Base-by-base conservation (phyloP, 2,113 vertebrate genomes). In the human (Homo sapiens) region DNA sequence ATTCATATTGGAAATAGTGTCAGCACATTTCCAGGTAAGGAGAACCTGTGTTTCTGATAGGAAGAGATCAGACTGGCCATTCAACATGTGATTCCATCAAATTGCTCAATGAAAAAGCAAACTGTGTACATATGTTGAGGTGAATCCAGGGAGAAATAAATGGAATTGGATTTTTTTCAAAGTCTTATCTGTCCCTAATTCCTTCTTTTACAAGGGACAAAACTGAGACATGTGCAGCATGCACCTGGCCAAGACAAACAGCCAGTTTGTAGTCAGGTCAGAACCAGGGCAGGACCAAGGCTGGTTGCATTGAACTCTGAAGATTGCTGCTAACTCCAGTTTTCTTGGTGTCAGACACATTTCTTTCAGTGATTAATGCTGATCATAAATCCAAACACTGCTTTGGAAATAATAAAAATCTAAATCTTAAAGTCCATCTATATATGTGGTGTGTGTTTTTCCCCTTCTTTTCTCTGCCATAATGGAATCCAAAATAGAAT, bases 391-490 rank as follows among this genome's bases (percentile, higher is more conserved):
- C 88, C 83, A 92, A 91, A 79, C 8, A 45, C 5, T 91, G 83
- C 73, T 92, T 90, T 81, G 38, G 50, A 94, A 80, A 48, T 93
- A 76, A 90, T 96, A 72, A 92, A 89, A 96, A 91, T 93, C 30
- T 83, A 83, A 98, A 82, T 20, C 25, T 50, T 40, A 78, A 80
- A 76, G 32, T 64, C 76, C 22, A 11, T 70, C 94, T 70, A 1
- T 88, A 1, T 84, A n/a, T 20, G 4, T 30, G 87, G 61, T 30
- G 11, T 90, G 11, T 48, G 32, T n/a, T 11, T 35, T 59, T 92
- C 23, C 43, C 22, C 22, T 45, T 93, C 20, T 90, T 86, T 90
- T 38, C 57, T 94, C 35, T 81, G 84, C 43, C 75, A 89, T 90
- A 35, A 55, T 52, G 38, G 78, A 93, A 87, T 89, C 89, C 8